phyloP scores from a whole-genome alignment of 2,113 vertebrate species.

The Percina caprodes region DNA sequence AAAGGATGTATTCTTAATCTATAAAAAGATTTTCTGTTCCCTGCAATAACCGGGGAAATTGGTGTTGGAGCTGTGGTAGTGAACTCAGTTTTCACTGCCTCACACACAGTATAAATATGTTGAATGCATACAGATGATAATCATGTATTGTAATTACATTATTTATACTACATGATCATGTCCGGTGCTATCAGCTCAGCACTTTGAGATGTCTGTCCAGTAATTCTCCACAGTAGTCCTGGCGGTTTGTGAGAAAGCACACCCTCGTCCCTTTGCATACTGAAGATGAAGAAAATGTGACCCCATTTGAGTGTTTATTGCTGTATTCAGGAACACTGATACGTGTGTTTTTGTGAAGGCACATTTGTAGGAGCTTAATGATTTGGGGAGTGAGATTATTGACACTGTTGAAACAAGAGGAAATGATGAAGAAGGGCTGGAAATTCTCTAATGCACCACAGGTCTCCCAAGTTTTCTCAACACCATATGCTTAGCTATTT shows the following conservation, averaged over 20 bases:
- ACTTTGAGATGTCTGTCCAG: slow-evolving; percentile 1
- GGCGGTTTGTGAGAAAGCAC: neutral
- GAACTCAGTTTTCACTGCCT: slow-evolving; percentile 5
- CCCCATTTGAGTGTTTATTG: neutral
- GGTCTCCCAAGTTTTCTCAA: slow-evolving; percentile 10
- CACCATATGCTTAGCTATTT: slow-evolving; percentile 14
- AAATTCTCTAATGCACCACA: slow-evolving; percentile 40
- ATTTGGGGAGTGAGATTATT: slow-evolving; percentile 21
- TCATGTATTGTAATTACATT: slow-evolving; percentile 11
- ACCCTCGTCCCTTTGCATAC: neutral
- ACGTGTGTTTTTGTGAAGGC: neutral
- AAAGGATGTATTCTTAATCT: slow-evolving; percentile 20
- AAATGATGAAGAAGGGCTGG: slow-evolving; percentile 11
- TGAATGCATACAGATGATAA: slow-evolving; percentile 18
- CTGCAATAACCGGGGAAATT: neutral
- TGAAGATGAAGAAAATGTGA: neutral
- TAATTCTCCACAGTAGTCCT: neutral
- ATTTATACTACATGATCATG: slow-evolving; percentile 26
- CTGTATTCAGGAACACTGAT: neutral
- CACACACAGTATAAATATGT: slow-evolving; percentile 15
- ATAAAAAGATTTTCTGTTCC: neutral
- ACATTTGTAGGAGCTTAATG: neutral
- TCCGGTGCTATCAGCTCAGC: neutral
- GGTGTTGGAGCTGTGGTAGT: neutral
- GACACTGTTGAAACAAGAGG: slow-evolving; percentile 6